Evolutionary conservation across 2,797 vertebrate species (phyloP), one percentile per base, ranked within the genome.

Genomic region (Leptoclinus maculatus): DNA sequence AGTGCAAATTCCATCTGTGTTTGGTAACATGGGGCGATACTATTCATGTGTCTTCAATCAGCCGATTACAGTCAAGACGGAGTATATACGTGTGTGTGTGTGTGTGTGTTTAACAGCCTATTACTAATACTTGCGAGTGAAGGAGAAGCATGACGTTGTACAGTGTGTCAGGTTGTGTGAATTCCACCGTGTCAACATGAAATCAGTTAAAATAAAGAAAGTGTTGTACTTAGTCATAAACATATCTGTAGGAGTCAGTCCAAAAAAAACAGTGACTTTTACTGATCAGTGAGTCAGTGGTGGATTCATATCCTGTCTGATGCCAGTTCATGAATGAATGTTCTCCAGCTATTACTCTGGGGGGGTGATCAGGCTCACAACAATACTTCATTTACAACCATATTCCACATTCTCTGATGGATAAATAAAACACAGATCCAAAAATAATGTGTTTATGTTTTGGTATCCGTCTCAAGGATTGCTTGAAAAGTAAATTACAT

Each of bases 401-500:
- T 74, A 83, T 81, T 74, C 69, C 73, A 65, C 73, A 58, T 76
- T 75, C 45, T 82, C 21, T 45, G 13, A 73, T 60, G 19, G 27
- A 76, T 76, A 82, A 84, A 87, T 81, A 78, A 62, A 87, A 71
- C 70, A 66, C 82, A n/a, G 53, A 71, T 70, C 67, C 19, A 70
- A 62, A 51, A 76, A 53, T 13, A 66, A 60, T 13, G 5, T 71
- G 45, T 71, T 74, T 58, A 62, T 45, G 69, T 3, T 53, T 63
- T 23, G 47, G 12, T 59, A n/a, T 39, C 8, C 1, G 13, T 57
- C 34, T 77, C n/a, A 49, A 16, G 9, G 25, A n/a, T 25, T 60
- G 12, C 25, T 59, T 17, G 10, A 71, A 82, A 76, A 60, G 12
- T 1, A 45, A 45, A 75, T 76, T 66, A 66, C 56, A 36, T 38